These are phyloP conservation scores for Cartodere bifasciata DNA, from an alignment of 2,888 invertebrate species.

Conservation along the genomic window DNA sequence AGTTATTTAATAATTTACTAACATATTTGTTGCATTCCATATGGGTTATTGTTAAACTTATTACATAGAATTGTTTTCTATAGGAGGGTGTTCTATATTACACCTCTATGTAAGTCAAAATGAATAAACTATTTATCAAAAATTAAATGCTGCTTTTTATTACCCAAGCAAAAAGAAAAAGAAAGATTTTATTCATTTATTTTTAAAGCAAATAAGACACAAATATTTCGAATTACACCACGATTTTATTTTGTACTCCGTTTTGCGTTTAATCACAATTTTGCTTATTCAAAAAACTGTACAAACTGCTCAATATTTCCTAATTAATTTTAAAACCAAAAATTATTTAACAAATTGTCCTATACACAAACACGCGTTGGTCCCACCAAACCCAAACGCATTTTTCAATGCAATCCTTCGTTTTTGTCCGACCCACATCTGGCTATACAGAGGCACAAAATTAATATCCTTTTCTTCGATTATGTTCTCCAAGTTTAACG, in stretches of 20 bases:
- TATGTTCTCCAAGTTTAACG: conserved; percentile 67
- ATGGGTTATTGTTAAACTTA: conserved; percentile 30
- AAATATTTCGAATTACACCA: too few relatives aligned
- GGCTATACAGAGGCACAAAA: conserved; percentile 47
- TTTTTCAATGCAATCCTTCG: conserved; percentile 78
- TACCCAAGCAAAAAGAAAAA: too few relatives aligned
- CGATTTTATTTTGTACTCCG: too few relatives aligned
- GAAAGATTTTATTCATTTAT: too few relatives aligned
- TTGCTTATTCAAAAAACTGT: too few relatives aligned
- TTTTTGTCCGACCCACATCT: conserved; percentile 42
- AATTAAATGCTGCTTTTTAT: conserved; percentile 1
- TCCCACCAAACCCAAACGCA: conserved; percentile 98
- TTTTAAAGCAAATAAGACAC: too few relatives aligned
- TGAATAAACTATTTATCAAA: conserved; percentile 12
- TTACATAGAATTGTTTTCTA: conserved; percentile 27
- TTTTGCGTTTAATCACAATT: too few relatives aligned
- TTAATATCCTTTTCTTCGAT: conserved; percentile 51
- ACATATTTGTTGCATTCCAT: conserved; percentile 36
- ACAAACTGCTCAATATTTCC: too few relatives aligned
- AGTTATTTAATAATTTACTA: conserved; percentile 16
- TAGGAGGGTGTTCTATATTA: conserved; percentile 16
- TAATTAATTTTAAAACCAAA: too few relatives aligned
- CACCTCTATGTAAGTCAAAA: conserved; percentile 12
- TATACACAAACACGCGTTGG: conserved; percentile 80
- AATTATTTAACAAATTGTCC: conserved; percentile 30